Base-by-base conservation (phyloP, 2,888 invertebrate species). In the Chrysotoxum bicinctum region DNA sequence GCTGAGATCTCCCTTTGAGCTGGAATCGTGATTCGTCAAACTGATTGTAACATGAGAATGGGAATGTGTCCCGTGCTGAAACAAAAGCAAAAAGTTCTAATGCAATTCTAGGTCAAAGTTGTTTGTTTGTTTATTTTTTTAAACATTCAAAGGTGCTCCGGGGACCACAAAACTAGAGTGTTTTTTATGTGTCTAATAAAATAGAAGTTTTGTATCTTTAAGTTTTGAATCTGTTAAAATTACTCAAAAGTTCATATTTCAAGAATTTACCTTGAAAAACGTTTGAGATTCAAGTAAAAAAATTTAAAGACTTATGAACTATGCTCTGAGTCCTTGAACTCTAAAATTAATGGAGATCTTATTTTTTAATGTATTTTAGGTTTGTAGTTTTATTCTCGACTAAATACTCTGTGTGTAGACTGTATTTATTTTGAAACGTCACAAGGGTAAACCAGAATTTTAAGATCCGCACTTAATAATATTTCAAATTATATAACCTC, bases 41-140 rank as follows among this genome's bases (percentile, higher is more conserved):
- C 23, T 60, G 66, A 66, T 70, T 68, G 77, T 23, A 68, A 52
- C 68, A 77, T 77, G 72, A 62, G 77, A 82, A 40, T 68, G 73
- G 68, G 62, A 83, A 73, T 83, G 72, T 78, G 68, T 48, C 82
- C 78, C 82, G 73, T 77, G 73, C 82, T 78, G 45, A 82, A 62
- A 73, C 4, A 14, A 14, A 21, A 32, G 23, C 45, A 45, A 32
- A 35, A 54, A 78, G 62, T 83, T 78, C 48, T 23, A 72, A 50
- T 54, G 58, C 43, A n/a, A 77, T 80, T 82, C 77, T 83, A 50
- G 78, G 82, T 73, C 78, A 83, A 62, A 78, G 62, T 69, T 45
- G 60, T 72, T 54, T 54, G 16, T 56, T 52, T 66, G 23, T 48
- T 64, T 70, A 14, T 32, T 14, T 14, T 2, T 32, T 19, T 21